These are phyloP conservation scores for Mugil cephalus DNA, from an alignment of 2,113 vertebrate genomes.

Conservation along the genomic window DNA sequence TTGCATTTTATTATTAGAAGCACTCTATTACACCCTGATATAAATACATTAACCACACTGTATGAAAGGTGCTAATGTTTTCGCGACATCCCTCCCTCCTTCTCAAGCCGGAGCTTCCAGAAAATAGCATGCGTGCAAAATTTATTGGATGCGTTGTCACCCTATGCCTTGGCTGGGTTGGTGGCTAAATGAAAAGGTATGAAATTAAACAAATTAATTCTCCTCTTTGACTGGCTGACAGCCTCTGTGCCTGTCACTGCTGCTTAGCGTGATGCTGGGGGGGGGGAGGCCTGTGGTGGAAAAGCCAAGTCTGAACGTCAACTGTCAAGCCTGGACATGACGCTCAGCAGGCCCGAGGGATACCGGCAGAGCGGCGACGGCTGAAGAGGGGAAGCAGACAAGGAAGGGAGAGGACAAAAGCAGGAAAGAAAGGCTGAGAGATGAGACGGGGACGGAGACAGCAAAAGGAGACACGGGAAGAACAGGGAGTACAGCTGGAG, in stretches of 20 bases:
- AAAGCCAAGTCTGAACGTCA: slow-evolving; percentile 55
- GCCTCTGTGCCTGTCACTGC: slow-evolving; percentile 53
- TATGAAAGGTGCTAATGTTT: slow-evolving; percentile 65
- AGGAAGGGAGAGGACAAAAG: slow-evolving; percentile 17
- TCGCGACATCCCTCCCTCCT: not conserved
- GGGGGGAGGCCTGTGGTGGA: slow-evolving; percentile 44
- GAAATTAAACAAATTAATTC: slow-evolving; percentile 85
- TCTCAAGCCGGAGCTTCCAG: slow-evolving; percentile 26
- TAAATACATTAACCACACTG: slow-evolving; percentile 72
- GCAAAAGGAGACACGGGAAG: slow-evolving; percentile 8
- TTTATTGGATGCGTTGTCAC: slow-evolving; percentile 72
- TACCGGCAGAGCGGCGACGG: slow-evolving; percentile 37
- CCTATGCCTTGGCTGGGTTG: slow-evolving; percentile 37
- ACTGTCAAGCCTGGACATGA: slow-evolving; percentile 66
- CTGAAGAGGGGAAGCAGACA: slow-evolving; percentile 13
- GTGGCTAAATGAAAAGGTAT: slow-evolving; percentile 73
- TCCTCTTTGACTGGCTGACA: slow-evolving; percentile 70
- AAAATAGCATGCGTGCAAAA: slow-evolving; percentile 66
- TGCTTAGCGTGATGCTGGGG: slow-evolving; percentile 56
- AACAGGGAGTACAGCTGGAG: not conserved
- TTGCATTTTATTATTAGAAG: slow-evolving; percentile 78
- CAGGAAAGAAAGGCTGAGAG: slow-evolving; percentile 21
- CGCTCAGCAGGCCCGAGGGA: slow-evolving; percentile 55
- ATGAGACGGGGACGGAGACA: slow-evolving; percentile 13
- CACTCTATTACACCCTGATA: slow-evolving; percentile 73